These are phyloP conservation scores for Hafferia zeledoni DNA, from an alignment of 2,797 vertebrate species.

Conservation along the genomic window DNA sequence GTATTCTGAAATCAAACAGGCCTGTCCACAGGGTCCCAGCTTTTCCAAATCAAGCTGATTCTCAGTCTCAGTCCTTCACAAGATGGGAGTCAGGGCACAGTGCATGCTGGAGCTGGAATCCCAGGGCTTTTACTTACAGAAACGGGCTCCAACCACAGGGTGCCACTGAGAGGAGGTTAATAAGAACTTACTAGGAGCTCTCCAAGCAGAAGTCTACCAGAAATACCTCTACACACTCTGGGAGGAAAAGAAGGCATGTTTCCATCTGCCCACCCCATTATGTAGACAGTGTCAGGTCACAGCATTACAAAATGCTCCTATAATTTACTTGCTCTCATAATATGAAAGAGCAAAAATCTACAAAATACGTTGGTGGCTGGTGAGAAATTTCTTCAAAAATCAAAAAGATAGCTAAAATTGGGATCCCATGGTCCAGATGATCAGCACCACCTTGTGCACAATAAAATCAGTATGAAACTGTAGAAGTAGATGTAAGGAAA, in stretches of 20 bases:
- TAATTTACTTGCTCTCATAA: background rate
- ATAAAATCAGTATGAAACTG: background rate
- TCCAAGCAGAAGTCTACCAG: background rate
- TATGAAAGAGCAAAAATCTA: background rate
- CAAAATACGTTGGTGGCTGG: background rate
- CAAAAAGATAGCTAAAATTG: background rate
- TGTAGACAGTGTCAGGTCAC: background rate
- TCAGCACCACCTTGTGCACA: background rate
- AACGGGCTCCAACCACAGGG: background rate
- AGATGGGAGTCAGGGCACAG: fast-evolving
- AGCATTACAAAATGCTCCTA: background rate
- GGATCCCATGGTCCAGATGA: background rate
- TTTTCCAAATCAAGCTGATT: background rate
- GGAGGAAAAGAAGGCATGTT: background rate
- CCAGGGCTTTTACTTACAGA: background rate
- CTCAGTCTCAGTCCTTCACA: background rate
- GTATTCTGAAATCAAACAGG: background rate
- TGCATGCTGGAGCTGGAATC: background rate
- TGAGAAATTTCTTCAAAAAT: background rate
- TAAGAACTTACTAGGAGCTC: background rate
- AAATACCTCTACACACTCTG: background rate
- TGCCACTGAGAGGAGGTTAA: background rate
- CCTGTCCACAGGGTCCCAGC: background rate
- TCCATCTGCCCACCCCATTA: background rate
- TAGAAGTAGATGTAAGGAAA: slow-evolving; percentile 8